phyloP scores from a whole-genome alignment of 2,888 invertebrate species.

The Tenthredo scrophulariae region DNA sequence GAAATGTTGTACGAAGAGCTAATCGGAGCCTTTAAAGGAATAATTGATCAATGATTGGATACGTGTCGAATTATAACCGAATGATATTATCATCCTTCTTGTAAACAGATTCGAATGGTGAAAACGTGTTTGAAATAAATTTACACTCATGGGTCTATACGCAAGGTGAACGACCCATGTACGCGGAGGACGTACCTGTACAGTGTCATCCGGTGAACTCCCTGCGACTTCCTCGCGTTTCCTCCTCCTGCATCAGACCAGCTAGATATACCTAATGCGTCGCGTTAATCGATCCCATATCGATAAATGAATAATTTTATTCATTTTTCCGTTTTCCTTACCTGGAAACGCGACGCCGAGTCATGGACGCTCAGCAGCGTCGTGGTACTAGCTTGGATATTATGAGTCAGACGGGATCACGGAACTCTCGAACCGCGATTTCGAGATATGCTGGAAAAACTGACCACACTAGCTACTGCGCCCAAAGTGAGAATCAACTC shows the following conservation, averaged over 20 bases:
- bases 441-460: not conserved
- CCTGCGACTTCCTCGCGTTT: conserved; percentile 6
- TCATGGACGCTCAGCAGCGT: not conserved
- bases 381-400: not conserved
- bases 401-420: not conserved
- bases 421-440: not conserved
- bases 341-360: not conserved
- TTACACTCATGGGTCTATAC: not conserved
- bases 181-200: not conserved
- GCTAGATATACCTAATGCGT: not conserved
- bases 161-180: conserved; percentile 10
- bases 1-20: not conserved
- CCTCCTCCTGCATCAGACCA: not conserved
- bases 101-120: not conserved
- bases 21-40: not conserved
- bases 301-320: not conserved
- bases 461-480: not conserved
- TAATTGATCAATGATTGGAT: not conserved
- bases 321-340: conserved; percentile 6
- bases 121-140: conserved; percentile 1
- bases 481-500: not conserved
- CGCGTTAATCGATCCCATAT: not conserved
- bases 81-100: not conserved
- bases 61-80: not conserved
- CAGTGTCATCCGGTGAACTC: conserved; percentile 19